Evolutionary conservation across 2,113 vertebrate genomes (phyloP).

Genomic region (Thymallus thymallus): DNA sequence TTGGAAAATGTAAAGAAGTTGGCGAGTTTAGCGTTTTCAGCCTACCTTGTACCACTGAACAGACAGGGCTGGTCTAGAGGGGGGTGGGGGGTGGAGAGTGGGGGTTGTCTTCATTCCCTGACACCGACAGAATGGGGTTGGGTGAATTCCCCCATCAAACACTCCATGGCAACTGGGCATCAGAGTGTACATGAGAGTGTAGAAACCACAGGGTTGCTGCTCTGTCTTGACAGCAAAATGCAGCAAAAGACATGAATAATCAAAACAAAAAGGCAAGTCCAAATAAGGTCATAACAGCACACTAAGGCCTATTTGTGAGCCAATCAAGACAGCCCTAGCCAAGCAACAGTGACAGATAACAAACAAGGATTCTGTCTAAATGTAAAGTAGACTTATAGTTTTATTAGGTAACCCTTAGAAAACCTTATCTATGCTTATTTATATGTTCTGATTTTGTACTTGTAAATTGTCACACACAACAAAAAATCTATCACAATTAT

Average conservation of each 20-base stretch:
- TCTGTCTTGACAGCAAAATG: background rate
- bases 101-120: conserved; percentile 24
- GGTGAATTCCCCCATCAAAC: conserved; percentile 27
- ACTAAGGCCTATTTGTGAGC: background rate
- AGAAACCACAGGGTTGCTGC: background rate
- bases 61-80: background rate
- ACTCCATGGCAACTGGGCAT: conserved; percentile 30
- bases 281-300: background rate
- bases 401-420: no score
- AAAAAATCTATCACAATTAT: no score
- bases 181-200: conserved; percentile 16
- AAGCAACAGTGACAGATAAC: no score
- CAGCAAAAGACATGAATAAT: background rate
- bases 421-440: no score
- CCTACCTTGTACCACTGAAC: background rate
- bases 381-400: no score
- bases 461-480: no score
- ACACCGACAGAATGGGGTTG: conserved; percentile 55
- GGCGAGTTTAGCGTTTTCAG: background rate
- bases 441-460: no score
- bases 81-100: background rate
- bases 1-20: background rate
- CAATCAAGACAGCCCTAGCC: background rate
- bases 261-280: background rate
- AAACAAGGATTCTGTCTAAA: no score